Evolutionary conservation across 2,797 vertebrate genomes (phyloP), one percentile per base, ranked within the genome.

Genomic region (Fringilla coelebs): DNA sequence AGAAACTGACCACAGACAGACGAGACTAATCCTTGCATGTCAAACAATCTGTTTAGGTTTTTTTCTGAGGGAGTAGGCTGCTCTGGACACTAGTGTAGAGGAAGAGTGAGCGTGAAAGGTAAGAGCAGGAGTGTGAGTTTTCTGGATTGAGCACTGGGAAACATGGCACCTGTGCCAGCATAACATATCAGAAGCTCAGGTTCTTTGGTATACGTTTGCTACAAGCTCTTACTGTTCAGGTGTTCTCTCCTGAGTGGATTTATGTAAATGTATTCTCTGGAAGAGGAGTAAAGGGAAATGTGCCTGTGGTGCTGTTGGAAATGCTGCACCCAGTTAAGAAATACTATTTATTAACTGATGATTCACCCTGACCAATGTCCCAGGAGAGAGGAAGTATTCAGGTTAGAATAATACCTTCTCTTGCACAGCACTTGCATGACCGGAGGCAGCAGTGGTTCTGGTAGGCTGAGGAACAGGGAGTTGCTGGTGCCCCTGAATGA

Each of bases 301-400:
- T 36, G 71, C 67, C 57, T 90, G 55, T 1, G 2, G 63, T 76
- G 57, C 61, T 72, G 60, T 87, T 87, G 73, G 58, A 94, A 93
- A 13, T 88, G 52, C 88, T 96, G 94, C 93, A 77, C 92, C 84
- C 78, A n/a, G 57, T 95, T 95, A 80, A 96, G 94, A 79, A 93
- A 76, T 78, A 46, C 48, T 91, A 13, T 86, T 94, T 79, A 89
- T 93, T 96, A 88, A 86, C 66, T 90, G 85, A 18, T 96, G 94
- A 94, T 91, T 96, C 96, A 91, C 41, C 38, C 52, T 81, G 71
- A 71, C 85, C 77, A 32, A 18, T 67, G 85, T 90, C 79, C 34
- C 31, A 49, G 73, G 67, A 83, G 79, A 91, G 79, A 88, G 89
- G 94, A 89, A 93, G 29, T 66, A 11, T 11, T 82, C 63, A 80